A percentile compares a stretch with the other conserved stretches of the same genome.
Evolutionary conservation across 92 coral and sea anemone genomes (phyloP).

Genomic region (Bergia puertoricense): DNA sequence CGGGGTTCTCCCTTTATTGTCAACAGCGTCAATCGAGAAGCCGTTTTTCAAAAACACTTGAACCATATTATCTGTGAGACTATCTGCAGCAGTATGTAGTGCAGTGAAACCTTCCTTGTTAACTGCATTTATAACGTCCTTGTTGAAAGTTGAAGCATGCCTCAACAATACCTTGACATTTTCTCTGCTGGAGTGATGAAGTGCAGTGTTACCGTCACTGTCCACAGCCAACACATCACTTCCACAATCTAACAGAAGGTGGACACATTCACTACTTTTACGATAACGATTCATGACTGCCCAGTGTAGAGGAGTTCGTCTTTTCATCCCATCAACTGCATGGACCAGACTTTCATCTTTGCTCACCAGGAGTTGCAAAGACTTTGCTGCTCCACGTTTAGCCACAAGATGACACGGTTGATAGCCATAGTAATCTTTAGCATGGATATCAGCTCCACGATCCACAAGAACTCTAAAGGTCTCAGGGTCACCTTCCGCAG

Average conservation of each 20-base stretch:
- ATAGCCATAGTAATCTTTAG: not conserved
- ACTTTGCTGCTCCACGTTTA: not conserved
- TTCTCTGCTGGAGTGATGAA: not conserved
- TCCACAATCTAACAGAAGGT: conserved; percentile 13
- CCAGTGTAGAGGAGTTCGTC: conserved; percentile 11
- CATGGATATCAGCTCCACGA: not conserved
- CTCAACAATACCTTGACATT: not conserved
- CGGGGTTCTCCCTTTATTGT: conserved; percentile 8
- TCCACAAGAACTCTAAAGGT: conserved; percentile 8
- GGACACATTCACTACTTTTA: not conserved
- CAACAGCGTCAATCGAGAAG: conserved; percentile 9
- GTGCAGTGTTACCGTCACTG: conserved; percentile 1
- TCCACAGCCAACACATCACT: not conserved
- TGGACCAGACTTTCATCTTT: not conserved
- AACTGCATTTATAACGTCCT: not conserved
- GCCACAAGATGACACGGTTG: conserved; percentile 14
- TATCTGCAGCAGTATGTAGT: not conserved
- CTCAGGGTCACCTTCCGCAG: conserved; percentile 6
- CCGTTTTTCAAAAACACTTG: conserved; percentile 5
- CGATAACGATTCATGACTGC: not conserved
- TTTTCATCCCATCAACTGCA: not conserved
- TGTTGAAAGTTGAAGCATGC: not conserved
- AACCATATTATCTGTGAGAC: not conserved
- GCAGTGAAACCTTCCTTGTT: not conserved
- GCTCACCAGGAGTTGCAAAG: not conserved